Base-by-base conservation (phyloP, 2,888 invertebrate species). In the Micoletzkya japonica region DNA sequence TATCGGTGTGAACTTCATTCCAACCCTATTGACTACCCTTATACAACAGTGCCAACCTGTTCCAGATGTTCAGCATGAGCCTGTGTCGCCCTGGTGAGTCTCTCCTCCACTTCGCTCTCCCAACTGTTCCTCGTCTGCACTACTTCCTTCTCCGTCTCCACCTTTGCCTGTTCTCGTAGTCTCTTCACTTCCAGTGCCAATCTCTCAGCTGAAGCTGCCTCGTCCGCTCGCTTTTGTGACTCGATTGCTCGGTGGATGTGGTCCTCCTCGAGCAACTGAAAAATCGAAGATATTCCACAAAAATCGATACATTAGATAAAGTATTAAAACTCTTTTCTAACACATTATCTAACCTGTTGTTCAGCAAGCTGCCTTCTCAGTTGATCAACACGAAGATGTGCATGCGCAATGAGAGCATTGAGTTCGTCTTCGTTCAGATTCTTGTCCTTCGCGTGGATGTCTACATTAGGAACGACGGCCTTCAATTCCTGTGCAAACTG, bases 71-170 rank as follows among this genome's bases (percentile, higher is more conserved):
- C 94, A 61, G 91, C 89, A 86, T 95, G 94, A 0, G 93, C 91
- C 81, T 93, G 92, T 1, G 91, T 90, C 83, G 95, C 94, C 66
- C 92, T 90, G 85, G 92, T 92, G 72, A 97, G 86, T 82, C 93
- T 91, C 20, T 90, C 89, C 57, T 92, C 90, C 70, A 94, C 86
- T 73, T 91, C 91, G 60, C 89, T 72, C 64, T 86, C 85, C 34
- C 90, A 89, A 58, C 69, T 63, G 20, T 70, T 66, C 20, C 77
- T 72, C 10, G 64, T 75, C 14, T 70, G 66, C 2, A 56, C 66
- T 28, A 61, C 39, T 24, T 72, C 70, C 24, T 49, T 39, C 54
- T 69, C 58, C 2, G 66, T 34, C 28, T 61, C 68, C 44, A 63
- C 34, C 1, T 54, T 56, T 26, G 54, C 49, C 28, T 4, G 3